Evolutionary conservation across 1,140 invertebrate genomes (phyloP).

Genomic region (Pentalonia nigronervosa): DNA sequence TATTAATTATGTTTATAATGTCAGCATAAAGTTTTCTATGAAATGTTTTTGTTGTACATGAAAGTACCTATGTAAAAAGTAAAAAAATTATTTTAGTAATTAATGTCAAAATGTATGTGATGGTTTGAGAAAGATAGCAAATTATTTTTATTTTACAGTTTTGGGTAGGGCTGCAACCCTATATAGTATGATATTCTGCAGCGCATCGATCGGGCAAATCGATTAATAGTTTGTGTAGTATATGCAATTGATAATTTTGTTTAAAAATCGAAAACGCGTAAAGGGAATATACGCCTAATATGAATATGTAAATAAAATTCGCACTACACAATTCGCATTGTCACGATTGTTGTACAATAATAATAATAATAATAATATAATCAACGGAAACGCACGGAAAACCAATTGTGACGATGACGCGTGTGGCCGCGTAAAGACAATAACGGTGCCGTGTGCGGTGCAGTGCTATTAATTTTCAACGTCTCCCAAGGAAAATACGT

Average conservation of each 20-base stretch:
- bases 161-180: too few species aligned
- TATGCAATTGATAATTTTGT: not conserved
- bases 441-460: not conserved
- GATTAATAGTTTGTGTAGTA: not conserved
- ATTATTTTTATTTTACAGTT: too few species aligned
- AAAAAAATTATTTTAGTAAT: too few species aligned
- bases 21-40: too few species aligned
- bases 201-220: not conserved
- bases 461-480: slow-evolving; percentile 1
- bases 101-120: too few species aligned
- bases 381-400: not conserved
- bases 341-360: not conserved
- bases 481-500: not conserved
- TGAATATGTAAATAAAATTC: not conserved
- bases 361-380: not conserved
- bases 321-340: not conserved
- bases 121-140: too few species aligned
- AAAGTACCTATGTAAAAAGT: too few species aligned
- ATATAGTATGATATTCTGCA: not conserved
- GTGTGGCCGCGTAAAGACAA: not conserved
- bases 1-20: too few species aligned
- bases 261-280: not conserved
- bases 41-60: too few species aligned
- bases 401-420: not conserved
- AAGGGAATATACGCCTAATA: not conserved